Conservation (phyloP, 2,113 vertebrate species). For the Colinus virginianus region DNA sequence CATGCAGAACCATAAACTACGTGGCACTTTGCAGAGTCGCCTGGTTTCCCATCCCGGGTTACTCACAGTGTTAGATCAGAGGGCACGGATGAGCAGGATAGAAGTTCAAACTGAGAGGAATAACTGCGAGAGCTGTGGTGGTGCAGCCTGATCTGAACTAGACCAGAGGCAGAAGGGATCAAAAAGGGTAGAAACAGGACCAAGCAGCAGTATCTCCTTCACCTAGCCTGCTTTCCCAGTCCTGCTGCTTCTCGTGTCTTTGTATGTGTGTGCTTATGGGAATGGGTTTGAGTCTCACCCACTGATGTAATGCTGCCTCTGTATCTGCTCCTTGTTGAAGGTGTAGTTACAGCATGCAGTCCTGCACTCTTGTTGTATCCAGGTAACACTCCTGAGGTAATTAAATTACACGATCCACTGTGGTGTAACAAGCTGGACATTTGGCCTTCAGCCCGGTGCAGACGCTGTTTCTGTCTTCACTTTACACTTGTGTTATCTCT, state of each 20-base stretch:
- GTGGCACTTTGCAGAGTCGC: background rate
- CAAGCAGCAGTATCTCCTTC: background rate
- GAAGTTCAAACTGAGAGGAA: background rate
- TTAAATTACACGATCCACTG: slow-evolving; percentile 35
- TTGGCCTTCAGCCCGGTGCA: background rate
- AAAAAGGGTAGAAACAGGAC: background rate
- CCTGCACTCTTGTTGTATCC: background rate
- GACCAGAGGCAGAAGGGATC: background rate
- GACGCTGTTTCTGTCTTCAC: background rate
- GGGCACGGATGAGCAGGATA: background rate
- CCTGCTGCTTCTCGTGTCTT: background rate
- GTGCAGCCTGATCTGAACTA: background rate
- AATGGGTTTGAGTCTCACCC: background rate
- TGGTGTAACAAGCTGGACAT: slow-evolving; percentile 3
- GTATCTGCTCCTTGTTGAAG: background rate
- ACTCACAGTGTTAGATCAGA: slow-evolving; percentile 44
- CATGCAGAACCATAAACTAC: background rate
- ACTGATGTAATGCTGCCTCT: background rate
- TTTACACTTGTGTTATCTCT: background rate
- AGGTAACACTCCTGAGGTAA: background rate
- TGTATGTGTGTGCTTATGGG: background rate
- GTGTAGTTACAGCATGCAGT: background rate
- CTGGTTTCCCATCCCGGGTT: slow-evolving; percentile 23
- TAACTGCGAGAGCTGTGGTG: background rate
- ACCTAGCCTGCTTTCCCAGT: background rate